Base-by-base conservation (phyloP, 1,140 invertebrate genomes). In the Pseudobourletiella spinata region DNA sequence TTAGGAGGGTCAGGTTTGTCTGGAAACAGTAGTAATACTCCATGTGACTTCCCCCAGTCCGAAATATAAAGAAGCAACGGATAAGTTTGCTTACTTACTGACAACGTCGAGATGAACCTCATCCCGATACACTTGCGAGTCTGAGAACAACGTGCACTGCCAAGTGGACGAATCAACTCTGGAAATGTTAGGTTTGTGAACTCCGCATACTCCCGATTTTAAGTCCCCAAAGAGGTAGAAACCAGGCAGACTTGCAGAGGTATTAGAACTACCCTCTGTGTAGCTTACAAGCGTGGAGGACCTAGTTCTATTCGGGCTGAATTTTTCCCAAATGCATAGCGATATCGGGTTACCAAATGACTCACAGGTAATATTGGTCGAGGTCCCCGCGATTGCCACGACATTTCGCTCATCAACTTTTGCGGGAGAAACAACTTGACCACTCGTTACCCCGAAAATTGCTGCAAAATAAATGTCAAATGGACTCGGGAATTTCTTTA, bases 351-450 rank as follows among this genome's bases (percentile, higher is more conserved):
- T 26, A 50, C 64, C 62, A 52, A 61, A 35, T 14, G 62, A 59
- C 35, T 62, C 54, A 55, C 68, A 69, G 24, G 64, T 55, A 50
- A 69, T 64, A 56, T 69, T 66, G 16, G 63, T 28, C 2, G 64
- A 16, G 28, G 20, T 35, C 18, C 64, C 68, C 24, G 35, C 22
- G 42, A 35, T 63, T 8, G 68, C 68, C 18, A 1, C 24, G 1
- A 69, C 18, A 22, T 44, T 42, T 14, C 28, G 35, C 3, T 29
- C 15, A 42, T 61, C 57, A 35, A 69, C 67, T 24, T 39, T 39
- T 8, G 32, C 32, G 32, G n/a, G 32, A n/a, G 32, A 8, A 11
- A 39, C 8, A 39, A 39, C n/a, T n/a, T n/a, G n/a, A n/a, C n/a
- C n/a, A n/a, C n/a, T n/a, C n/a, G n/a, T n/a, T n/a, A n/a, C n/a